Percentiles rank a stretch among this genome's conserved stretches.
phyloP scores from a whole-genome alignment of 2,797 vertebrate genomes.

The Yasuhikotakia modesta region DNA sequence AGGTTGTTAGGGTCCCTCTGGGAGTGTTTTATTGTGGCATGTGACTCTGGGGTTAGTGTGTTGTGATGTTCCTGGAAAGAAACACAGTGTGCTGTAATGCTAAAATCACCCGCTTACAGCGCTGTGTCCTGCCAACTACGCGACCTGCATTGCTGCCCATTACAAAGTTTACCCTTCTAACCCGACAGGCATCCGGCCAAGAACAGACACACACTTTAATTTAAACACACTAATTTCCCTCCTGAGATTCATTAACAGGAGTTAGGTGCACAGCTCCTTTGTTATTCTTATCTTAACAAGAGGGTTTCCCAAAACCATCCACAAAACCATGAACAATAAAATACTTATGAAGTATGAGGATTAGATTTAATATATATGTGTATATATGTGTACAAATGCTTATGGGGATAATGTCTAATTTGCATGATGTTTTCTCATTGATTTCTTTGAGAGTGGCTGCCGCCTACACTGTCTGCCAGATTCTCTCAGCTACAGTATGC shows the following conservation, averaged over 20 bases:
- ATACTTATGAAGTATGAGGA: neutral
- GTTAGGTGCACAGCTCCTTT: neutral
- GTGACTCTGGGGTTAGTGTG: neutral
- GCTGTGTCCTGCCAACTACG: constrained; percentile 30
- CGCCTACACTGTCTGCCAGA: constrained; percentile 35
- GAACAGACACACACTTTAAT: constrained; percentile 6
- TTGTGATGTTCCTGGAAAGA: neutral
- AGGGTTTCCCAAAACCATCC: constrained; percentile 5
- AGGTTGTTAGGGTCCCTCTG: neutral
- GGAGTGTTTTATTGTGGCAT: neutral
- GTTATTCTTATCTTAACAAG: neutral
- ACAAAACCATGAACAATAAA: neutral
- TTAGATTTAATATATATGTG: neutral
- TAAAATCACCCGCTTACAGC: constrained; percentile 39
- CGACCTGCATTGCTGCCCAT: constrained; percentile 9
- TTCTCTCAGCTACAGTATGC: constrained; percentile 15
- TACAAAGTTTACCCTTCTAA: constrained; percentile 35
- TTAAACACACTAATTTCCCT: constrained; percentile 13
- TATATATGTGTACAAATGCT: neutral
- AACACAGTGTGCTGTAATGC: constrained; percentile 17
- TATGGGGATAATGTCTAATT: constrained; percentile 28
- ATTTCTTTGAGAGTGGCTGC: constrained; percentile 30
- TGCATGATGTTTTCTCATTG: constrained; percentile 22
- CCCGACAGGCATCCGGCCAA: constrained; percentile 49
- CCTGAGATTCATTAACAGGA: constrained; percentile 15